phyloP scores from a whole-genome alignment of 2,797 vertebrate species.

The Clamator glandarius region DNA sequence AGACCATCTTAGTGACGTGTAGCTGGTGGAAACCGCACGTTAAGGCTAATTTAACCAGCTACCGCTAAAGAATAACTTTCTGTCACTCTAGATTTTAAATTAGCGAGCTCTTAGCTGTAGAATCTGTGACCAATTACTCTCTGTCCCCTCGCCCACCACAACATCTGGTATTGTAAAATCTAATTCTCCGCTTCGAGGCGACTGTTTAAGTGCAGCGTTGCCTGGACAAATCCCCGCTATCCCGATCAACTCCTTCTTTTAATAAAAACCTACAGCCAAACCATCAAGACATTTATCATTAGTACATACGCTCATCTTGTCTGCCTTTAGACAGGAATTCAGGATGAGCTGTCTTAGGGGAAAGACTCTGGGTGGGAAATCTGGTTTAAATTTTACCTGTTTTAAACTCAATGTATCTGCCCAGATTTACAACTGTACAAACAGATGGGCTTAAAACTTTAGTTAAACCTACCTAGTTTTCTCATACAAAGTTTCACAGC shows the following conservation, averaged over 20 bases:
- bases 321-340: not conserved
- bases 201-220: not conserved
- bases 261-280: not conserved
- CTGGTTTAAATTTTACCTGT: not conserved
- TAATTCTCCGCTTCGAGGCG: not conserved
- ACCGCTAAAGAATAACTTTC: not conserved
- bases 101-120: not conserved
- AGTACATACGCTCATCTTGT: not conserved
- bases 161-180: constrained; percentile 18
- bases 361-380: not conserved
- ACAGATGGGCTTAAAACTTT: not conserved
- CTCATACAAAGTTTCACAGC: not conserved
- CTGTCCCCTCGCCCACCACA: not conserved
- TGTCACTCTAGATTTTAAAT: not conserved
- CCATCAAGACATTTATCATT: not conserved
- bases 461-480: not conserved
- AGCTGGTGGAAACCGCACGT: not conserved
- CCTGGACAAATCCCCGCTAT: not conserved
- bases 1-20: not conserved
- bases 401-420: not conserved
- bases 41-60: not conserved
- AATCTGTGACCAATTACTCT: constrained; percentile 22
- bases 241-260: not conserved
- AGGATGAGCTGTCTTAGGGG: not conserved
- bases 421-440: not conserved